Percentiles rank a stretch among this genome's conserved stretches.
These are phyloP conservation scores for Shargacucullia verbasci DNA, from an alignment of 2,888 invertebrate species.

Conservation along the genomic window DNA sequence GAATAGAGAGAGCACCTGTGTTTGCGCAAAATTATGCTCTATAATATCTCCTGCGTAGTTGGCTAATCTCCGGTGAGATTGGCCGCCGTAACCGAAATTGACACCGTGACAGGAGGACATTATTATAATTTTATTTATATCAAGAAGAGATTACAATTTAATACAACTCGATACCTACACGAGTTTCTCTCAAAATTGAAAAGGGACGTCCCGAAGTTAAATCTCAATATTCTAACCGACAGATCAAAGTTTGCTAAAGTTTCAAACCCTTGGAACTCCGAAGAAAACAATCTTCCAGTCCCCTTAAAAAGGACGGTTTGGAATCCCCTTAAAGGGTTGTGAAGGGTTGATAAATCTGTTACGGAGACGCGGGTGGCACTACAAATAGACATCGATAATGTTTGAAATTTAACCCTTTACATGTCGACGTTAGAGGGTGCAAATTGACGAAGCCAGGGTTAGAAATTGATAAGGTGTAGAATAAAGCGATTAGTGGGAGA, in stretches of 20 bases:
- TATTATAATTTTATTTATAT: no score
- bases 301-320: slow-evolving; percentile 30
- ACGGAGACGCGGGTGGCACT: slow-evolving; percentile 7
- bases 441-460: slow-evolving; percentile 29
- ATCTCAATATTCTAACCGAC: slow-evolving; percentile 13
- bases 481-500: slow-evolving; percentile 4
- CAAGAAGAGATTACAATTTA: no score
- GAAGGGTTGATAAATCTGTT: slow-evolving; percentile 47
- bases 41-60: no score
- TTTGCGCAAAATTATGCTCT: no score
- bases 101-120: no score
- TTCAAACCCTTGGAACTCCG: slow-evolving; percentile 13
- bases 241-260: slow-evolving; percentile 28
- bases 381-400: slow-evolving; percentile 51
- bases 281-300: slow-evolving; percentile 28
- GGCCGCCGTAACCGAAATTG: no score
- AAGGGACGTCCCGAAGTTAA: slow-evolving; percentile 6
- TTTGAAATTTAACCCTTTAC: slow-evolving; percentile 53
- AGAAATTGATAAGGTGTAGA: not conserved
- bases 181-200: not conserved
- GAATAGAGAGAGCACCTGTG: no score
- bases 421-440: slow-evolving; percentile 32
- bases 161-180: not conserved
- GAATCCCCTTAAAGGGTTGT: slow-evolving; percentile 25
- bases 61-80: no score